Percentiles rank a stretch among this genome's conserved stretches.
phyloP scores from a whole-genome alignment of 30 jellyfish, hydroid and myxozoan species.

The Phacellophora camtschatica region DNA sequence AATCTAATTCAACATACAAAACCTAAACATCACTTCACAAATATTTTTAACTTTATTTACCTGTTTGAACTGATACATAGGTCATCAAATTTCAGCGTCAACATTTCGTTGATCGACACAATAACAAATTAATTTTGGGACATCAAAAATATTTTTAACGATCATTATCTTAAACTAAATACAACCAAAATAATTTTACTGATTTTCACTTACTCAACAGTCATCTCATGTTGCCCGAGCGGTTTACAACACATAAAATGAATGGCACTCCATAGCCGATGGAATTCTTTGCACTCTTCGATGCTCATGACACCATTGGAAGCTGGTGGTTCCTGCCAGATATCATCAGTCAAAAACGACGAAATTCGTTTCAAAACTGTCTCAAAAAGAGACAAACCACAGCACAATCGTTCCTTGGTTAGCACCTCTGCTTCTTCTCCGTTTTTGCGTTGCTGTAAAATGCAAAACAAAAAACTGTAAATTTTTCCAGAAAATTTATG shows the following conservation, averaged over 20 bases:
- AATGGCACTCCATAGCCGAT: conserved; percentile 99
- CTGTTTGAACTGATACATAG: no score
- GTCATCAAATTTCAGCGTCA: no score
- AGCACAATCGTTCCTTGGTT: conserved; percentile 94
- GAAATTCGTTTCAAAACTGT: conserved; percentile 82
- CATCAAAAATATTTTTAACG: no score
- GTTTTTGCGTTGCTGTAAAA: conserved; percentile 85
- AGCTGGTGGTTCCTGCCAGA: conserved; percentile 98
- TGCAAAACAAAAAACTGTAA: background rate
- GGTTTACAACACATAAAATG: conserved; percentile 98
- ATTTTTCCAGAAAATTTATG: no score
- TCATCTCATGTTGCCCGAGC: conserved; percentile 87
- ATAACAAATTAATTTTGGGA: no score
- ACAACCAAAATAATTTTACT: no score
- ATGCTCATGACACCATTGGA: conserved; percentile 97
- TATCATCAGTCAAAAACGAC: conserved; percentile 82
- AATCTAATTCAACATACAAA: no score
- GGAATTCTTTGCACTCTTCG: conserved; percentile 97
- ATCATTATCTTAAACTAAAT: no score
- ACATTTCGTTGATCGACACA: no score
- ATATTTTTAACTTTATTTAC: no score
- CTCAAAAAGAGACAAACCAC: conserved; percentile 94
- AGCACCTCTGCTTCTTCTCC: conserved; percentile 94
- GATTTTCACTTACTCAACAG: conserved; percentile 99
- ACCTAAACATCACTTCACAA: no score